Base-by-base conservation (phyloP, 2,888 invertebrate genomes). In the Parascotia fuliginaria region DNA sequence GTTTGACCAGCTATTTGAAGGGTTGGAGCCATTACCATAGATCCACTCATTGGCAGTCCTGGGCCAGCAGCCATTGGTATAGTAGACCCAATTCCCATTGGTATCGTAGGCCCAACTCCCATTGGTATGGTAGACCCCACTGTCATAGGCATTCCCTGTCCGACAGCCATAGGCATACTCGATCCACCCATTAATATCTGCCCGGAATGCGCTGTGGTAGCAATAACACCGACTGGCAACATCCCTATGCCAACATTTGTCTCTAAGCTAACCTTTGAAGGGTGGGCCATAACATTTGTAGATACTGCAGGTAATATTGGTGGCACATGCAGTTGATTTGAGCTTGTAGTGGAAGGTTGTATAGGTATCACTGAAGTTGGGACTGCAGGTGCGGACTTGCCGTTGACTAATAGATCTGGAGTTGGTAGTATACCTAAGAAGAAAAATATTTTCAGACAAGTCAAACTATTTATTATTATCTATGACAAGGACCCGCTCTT, bases 331-430 rank as follows among this genome's bases (percentile, higher is more conserved):
- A 78, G 60, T 56, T 78, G 79, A 51, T 73, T 76, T 9, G 77
- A 49, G 6, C 70, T 63, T 16, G 42, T 22, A 2, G 45, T 14
- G 6, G 45, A 11, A 19, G 66, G 52, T 28, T 62, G 59, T 9
- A 43, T 43, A 7, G 61, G 47, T 0, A 58, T 52, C 2, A 50
- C 32, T 9, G 65, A 56, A 0, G 42, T 33, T 9, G 69, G 64
- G 0, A 60, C 32, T 47, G 57, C 57, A 28, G 68, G 55, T 0
- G 70, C 55, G 28, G 65, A 58, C 52, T 76, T 81, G 1, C 88
- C 87, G 37, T 82, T 89, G 0, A 89, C 86, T 1, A 91, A 65
- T 12, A 91, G 77, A 60, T 91, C 91, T 27, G 91, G 91, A 5
- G 88, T 85, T 15, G 73, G 65, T 48, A 85, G 75, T 45, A 61